These are phyloP conservation scores for Toxotes jaculatrix DNA, from an alignment of 2,113 vertebrate genomes.

Conservation along the genomic window DNA sequence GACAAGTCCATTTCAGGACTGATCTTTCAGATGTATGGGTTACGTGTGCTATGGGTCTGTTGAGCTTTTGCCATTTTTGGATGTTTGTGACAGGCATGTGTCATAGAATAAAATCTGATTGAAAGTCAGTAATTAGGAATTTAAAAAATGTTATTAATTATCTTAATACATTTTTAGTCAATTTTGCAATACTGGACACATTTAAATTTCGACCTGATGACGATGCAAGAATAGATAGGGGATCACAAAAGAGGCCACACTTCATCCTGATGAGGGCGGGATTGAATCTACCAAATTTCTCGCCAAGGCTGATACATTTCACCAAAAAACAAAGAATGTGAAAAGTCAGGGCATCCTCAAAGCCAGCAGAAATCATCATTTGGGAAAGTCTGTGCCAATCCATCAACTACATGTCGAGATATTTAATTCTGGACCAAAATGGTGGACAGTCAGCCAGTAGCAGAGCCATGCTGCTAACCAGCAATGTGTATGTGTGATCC, in stretches of 20 bases:
- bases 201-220: neutral
- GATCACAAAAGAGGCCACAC: too few relatives aligned
- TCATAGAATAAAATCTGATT: neutral
- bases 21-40: slow-evolving; percentile 37
- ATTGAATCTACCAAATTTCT: too few relatives aligned
- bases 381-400: too few relatives aligned
- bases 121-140: neutral
- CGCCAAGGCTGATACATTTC: too few relatives aligned
- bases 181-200: neutral
- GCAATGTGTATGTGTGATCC: neutral
- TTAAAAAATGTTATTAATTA: neutral
- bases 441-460: neutral
- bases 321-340: too few relatives aligned
- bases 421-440: neutral
- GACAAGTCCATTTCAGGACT: slow-evolving; percentile 49
- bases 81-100: slow-evolving; percentile 10
- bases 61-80: slow-evolving; percentile 17
- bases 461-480: neutral
- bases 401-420: neutral
- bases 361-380: too few relatives aligned
- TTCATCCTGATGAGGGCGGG: too few relatives aligned
- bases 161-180: too few relatives aligned
- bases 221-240: too few relatives aligned
- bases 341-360: too few relatives aligned
- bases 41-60: neutral